Conservation (phyloP, 2,797 vertebrate genomes). For the Poecilia velifera region DNA sequence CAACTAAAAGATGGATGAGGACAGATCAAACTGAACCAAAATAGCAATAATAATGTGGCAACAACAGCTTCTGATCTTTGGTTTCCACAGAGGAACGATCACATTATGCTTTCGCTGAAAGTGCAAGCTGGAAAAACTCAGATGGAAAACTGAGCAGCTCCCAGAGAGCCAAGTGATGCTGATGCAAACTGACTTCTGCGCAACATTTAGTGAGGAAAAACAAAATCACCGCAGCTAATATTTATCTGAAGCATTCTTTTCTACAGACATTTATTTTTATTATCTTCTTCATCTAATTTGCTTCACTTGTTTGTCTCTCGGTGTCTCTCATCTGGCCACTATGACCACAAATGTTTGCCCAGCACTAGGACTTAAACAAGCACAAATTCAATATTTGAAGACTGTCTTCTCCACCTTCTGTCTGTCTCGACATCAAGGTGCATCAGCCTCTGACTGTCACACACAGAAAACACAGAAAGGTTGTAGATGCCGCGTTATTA, state of each 20-base stretch:
- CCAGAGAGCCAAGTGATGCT: conserved; percentile 17
- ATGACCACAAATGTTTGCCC: conserved; percentile 19
- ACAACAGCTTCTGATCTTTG: conserved; percentile 43
- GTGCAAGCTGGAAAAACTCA: conserved; percentile 20
- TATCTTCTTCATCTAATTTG: conserved; percentile 17
- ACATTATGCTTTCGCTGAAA: conserved; percentile 11
- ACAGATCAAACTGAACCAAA: conserved; percentile 44
- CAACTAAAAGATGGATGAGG: conserved; percentile 54
- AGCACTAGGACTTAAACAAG: conserved; percentile 29
- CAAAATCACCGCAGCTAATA: conserved; percentile 23
- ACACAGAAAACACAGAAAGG: conserved; percentile 20
- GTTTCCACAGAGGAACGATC: conserved; percentile 21
- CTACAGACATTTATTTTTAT: conserved; percentile 11
- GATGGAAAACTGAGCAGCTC: conserved; percentile 43
- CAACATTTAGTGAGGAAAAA: conserved; percentile 32
- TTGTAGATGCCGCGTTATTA: conserved; percentile 32
- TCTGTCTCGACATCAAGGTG: conserved; percentile 23
- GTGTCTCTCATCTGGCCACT: not conserved
- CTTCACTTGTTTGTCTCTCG: not conserved
- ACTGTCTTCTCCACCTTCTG: conserved; percentile 20
- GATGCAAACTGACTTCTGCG: conserved; percentile 44
- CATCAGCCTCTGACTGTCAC: conserved; percentile 24
- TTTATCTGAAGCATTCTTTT: conserved; percentile 15
- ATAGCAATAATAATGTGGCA: conserved; percentile 38
- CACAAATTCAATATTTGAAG: conserved; percentile 25